A percentile compares a stretch with the other conserved stretches of the same genome.
Evolutionary conservation across 2,797 vertebrate species (phyloP).

Genomic region (Thripadectes ignobilis): DNA sequence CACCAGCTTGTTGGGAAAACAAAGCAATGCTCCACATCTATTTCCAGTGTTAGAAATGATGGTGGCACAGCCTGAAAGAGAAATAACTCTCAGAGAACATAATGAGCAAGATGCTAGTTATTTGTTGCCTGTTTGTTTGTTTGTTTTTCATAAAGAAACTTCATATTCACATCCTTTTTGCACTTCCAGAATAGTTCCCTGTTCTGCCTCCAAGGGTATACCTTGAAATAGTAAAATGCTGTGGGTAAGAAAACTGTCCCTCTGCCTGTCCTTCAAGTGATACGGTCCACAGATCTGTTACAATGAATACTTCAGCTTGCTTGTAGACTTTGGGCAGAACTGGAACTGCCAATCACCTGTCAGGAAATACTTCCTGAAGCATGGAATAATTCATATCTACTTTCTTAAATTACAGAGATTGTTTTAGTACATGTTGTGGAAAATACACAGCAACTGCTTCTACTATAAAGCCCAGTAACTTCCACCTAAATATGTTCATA

Average conservation of each 20-base stretch:
- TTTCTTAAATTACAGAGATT: background rate
- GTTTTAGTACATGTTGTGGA: background rate
- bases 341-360: conserved; percentile 24
- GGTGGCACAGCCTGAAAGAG: background rate
- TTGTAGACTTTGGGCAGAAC: background rate
- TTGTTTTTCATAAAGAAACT: background rate
- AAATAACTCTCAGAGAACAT: background rate
- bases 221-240: background rate
- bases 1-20: background rate
- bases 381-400: conserved; percentile 4
- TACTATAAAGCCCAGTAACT: background rate
- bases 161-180: background rate
- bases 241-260: background rate
- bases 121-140: background rate
- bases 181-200: background rate
- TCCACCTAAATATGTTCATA: background rate
- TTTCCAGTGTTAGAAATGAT: background rate
- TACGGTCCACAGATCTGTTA: conserved; percentile 7
- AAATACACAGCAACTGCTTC: background rate
- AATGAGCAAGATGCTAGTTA: background rate
- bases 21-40: background rate
- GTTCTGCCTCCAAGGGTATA: background rate
- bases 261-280: conserved; percentile 1
- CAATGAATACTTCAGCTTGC: background rate
- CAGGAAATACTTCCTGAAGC: background rate